These are phyloP conservation scores for Gymnopithys bicolor DNA, from an alignment of 2,797 vertebrate species.

Conservation along the genomic window DNA sequence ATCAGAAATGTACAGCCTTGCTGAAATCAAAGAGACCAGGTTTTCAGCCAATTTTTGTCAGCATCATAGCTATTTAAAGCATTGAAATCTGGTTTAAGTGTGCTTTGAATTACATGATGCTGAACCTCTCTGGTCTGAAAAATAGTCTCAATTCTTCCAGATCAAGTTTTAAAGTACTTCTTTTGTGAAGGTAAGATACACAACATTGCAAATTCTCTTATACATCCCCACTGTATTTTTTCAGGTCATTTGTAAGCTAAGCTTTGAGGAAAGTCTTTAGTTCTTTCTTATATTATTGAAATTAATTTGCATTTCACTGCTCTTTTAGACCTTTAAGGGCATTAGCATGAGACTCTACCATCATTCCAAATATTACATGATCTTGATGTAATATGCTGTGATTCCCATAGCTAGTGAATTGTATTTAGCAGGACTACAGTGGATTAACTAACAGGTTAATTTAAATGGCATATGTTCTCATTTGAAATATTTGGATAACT, in stretches of 20 bases:
- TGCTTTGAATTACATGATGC: not conserved
- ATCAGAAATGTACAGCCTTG: not conserved
- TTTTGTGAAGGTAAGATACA: not conserved
- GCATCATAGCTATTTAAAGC: not conserved
- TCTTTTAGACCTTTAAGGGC: not conserved
- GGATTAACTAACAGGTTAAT: constrained; percentile 26
- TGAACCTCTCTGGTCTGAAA: not conserved
- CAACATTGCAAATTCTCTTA: not conserved
- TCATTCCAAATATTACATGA: not conserved
- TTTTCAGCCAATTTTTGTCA: not conserved
- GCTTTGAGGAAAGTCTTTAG: constrained; percentile 1
- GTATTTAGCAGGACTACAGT: not conserved
- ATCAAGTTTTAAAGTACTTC: not conserved
- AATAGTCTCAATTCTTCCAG: not conserved
- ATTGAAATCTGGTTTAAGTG: not conserved
- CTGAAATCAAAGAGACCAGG: not conserved
- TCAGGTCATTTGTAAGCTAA: not conserved
- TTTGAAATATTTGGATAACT: constrained; percentile 42
- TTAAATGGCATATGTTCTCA: constrained; percentile 30
- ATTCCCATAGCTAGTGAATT: not conserved
- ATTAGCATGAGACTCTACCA: not conserved
- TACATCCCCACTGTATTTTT: not conserved
- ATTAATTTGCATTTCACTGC: constrained; percentile 12
- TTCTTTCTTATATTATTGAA: not conserved
- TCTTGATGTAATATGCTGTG: not conserved